phyloP scores from a whole-genome alignment of 2,888 invertebrate species.

The Celastrina argiolus region DNA sequence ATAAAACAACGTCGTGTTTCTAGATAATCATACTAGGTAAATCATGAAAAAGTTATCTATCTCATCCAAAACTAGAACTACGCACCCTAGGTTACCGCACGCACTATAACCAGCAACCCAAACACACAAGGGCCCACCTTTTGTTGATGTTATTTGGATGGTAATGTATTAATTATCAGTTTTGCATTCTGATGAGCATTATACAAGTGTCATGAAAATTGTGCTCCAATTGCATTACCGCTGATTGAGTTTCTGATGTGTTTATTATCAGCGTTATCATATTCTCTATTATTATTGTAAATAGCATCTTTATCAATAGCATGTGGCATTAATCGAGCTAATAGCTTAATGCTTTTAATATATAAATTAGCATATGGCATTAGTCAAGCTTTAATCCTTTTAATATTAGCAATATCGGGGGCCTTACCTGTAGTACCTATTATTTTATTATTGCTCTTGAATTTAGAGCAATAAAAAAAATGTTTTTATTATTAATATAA shows the following conservation, averaged over 20 bases:
- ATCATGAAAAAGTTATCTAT: constrained; percentile 5
- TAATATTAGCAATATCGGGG: too few relatives aligned
- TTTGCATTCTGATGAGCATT: constrained; percentile 65
- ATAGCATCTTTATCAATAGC: not conserved
- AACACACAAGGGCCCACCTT: constrained; percentile 47
- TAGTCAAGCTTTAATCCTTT: too few relatives aligned
- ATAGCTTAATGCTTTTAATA: too few relatives aligned
- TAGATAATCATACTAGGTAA: too few relatives aligned
- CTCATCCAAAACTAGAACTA: not conserved
- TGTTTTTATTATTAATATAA: too few relatives aligned
- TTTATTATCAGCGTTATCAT: not conserved
- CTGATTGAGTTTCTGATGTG: constrained; percentile 31
- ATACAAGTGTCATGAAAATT: constrained; percentile 64
- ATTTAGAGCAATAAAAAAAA: too few relatives aligned
- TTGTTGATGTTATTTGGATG: constrained; percentile 72
- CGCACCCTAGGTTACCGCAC: constrained; percentile 27
- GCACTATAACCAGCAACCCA: constrained; percentile 5
- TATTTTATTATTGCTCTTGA: too few relatives aligned
- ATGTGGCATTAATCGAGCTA: too few relatives aligned
- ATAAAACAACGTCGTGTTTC: too few relatives aligned
- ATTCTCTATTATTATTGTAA: not conserved
- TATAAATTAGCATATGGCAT: too few relatives aligned
- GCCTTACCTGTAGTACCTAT: too few relatives aligned
- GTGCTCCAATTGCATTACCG: constrained; percentile 59
- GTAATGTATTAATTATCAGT: constrained; percentile 72